Conservation (phyloP, 2,797 vertebrate genomes). For the Malurus leucopterus region DNA sequence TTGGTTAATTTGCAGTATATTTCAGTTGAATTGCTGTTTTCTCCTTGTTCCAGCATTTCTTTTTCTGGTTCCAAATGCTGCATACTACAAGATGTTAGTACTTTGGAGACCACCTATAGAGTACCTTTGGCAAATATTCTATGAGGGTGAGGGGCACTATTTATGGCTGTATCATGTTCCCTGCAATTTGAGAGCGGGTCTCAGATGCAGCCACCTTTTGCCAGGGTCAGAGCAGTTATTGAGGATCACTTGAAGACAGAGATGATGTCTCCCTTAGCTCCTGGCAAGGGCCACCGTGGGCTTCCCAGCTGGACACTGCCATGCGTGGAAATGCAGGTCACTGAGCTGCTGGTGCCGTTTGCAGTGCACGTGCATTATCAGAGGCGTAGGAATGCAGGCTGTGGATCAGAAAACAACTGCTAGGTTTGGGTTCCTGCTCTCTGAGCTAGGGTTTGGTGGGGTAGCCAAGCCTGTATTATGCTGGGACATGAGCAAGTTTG, state of each 20-base stretch:
- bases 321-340: rapidly evolving
- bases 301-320: neutral
- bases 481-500: neutral
- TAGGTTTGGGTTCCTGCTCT: neutral
- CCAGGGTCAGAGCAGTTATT: neutral
- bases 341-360: neutral
- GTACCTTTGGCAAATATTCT: neutral
- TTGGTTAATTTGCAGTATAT: neutral
- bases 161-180: neutral
- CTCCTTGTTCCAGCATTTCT: neutral
- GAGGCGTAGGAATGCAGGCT: neutral
- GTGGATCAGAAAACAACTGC: neutral
- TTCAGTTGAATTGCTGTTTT: neutral
- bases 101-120: rapidly evolving
- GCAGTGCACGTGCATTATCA: neutral
- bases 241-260: neutral
- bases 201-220: neutral
- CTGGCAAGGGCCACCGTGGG: neutral
- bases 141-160: neutral
- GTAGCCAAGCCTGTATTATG: rapidly evolving
- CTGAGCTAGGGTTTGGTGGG: neutral
- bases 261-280: neutral
- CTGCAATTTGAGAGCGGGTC: neutral
- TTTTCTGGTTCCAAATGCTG: neutral
- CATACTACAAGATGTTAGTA: neutral